Evolutionary conservation across 2,113 vertebrate species (phyloP).

Genomic region (Phylloscopus trochiloides): DNA sequence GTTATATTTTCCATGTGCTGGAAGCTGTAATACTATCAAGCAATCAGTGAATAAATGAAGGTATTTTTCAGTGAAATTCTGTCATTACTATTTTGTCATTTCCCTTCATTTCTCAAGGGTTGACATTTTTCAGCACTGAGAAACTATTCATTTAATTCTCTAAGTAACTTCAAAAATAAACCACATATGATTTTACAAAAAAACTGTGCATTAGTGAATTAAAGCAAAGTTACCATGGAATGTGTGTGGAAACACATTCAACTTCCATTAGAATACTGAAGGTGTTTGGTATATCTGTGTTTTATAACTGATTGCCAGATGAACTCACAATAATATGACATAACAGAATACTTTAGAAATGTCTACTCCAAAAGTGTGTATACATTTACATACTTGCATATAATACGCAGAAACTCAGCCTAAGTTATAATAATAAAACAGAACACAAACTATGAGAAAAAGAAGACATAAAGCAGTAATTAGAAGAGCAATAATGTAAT

Average conservation of each 20-base stretch:
- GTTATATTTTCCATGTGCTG: neutral
- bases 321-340: slow-evolving; percentile 41
- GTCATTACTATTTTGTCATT: slow-evolving; percentile 30
- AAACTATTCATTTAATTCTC: slow-evolving; percentile 29
- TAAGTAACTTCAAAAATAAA: slow-evolving; percentile 55
- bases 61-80: slow-evolving; percentile 7
- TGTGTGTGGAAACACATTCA: slow-evolving; percentile 47
- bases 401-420: slow-evolving; percentile 32
- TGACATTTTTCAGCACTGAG: slow-evolving; percentile 56
- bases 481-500: slow-evolving; percentile 5
- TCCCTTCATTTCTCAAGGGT: slow-evolving; percentile 44
- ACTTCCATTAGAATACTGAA: slow-evolving; percentile 17
- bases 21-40: neutral
- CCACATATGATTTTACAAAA: slow-evolving; percentile 51
- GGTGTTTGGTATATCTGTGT: slow-evolving; percentile 49
- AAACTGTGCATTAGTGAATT: slow-evolving; percentile 56
- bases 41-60: slow-evolving; percentile 15
- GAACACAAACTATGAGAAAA: neutral
- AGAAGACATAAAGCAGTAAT: neutral
- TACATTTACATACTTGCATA: neutral
- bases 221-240: slow-evolving; percentile 57
- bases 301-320: slow-evolving; percentile 40
- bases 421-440: slow-evolving; percentile 5
- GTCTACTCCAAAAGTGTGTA: neutral
- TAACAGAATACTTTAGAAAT: neutral